Conservation (phyloP, 2,113 vertebrate genomes). For the Chionomys nivalis region DNA sequence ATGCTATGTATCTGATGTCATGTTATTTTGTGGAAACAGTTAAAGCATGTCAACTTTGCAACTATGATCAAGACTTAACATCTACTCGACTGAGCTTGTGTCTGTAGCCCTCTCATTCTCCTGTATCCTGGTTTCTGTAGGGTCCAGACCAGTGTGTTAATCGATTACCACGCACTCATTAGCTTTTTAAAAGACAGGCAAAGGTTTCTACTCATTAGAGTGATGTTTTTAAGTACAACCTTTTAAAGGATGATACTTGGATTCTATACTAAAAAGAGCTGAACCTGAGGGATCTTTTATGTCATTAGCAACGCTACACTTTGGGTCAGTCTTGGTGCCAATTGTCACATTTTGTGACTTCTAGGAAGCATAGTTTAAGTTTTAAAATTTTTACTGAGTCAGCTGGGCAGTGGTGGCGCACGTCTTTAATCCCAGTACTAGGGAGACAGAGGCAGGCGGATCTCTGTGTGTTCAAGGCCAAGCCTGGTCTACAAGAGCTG, state of each 20-base stretch:
- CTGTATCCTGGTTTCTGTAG: background rate
- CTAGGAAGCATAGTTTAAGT: background rate
- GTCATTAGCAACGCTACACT: background rate
- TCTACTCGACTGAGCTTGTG: background rate
- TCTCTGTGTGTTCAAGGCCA: too few relatives aligned
- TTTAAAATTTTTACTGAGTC: background rate
- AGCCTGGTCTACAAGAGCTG: too few relatives aligned
- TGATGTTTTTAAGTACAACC: background rate
- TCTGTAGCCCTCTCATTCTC: background rate
- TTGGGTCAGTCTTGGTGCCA: background rate
- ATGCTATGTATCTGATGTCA: background rate
- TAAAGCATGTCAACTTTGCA: background rate
- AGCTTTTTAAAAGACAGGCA: background rate
- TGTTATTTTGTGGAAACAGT: background rate
- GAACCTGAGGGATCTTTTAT: background rate
- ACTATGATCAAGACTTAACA: background rate
- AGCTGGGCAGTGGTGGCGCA: rapidly evolving
- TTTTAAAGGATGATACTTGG: background rate
- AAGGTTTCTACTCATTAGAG: background rate
- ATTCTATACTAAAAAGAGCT: background rate
- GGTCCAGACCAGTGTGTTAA: background rate
- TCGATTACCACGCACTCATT: background rate
- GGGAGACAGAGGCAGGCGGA: too few relatives aligned
- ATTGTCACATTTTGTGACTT: background rate
- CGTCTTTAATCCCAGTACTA: too few relatives aligned